Base-by-base conservation (phyloP, 2,888 invertebrate species). In the Drosophila subquinaria region DNA sequence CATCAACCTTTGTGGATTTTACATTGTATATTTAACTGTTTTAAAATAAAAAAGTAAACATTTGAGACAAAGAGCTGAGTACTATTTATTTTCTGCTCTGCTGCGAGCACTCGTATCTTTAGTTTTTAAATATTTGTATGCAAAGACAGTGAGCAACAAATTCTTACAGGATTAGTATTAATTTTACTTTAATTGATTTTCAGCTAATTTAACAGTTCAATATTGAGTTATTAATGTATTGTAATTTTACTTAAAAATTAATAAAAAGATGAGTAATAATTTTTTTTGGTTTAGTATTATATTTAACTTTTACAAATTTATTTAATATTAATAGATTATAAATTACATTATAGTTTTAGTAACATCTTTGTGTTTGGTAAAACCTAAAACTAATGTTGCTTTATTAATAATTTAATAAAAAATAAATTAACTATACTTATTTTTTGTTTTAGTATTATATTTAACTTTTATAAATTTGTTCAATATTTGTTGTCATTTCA, bases 1-100 rank as follows among this genome's bases (percentile, higher is more conserved):
- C 23, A 67, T 11, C 30, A 73, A 73, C 23, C 20, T 56, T 62
- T 78, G 62, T 78, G 51, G n/a, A 73, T 60, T 73, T 56, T 15
- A 20, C 57, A 48, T 38, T 27, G 42, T 35, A 8, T 35, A 51
- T 43, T 43, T 43, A 43, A 60, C 10, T 76, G 10, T 75, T 75
- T 62, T 59, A 40, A 45, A 15, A 69, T 27, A 40, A 42, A 60
- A 75, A 69, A 23, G 36, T 55, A 75, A 79, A 69, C 57, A 76
- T 61, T 64, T n/a, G 23, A 45, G 9, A n/a, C n/a, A 10, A 43
- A 35, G 53, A 69, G 55, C 61, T 50, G 50, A 51, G 69, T 75
- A 6, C 27, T 27, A 62, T 76, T 76, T 69, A 65, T 75, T 75
- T 72, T 52, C 38, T 50, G 47, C 60, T 64, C 17, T 23, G 1